phyloP scores from a whole-genome alignment of 2,888 invertebrate species.

The Adelognathus sp. region DNA sequence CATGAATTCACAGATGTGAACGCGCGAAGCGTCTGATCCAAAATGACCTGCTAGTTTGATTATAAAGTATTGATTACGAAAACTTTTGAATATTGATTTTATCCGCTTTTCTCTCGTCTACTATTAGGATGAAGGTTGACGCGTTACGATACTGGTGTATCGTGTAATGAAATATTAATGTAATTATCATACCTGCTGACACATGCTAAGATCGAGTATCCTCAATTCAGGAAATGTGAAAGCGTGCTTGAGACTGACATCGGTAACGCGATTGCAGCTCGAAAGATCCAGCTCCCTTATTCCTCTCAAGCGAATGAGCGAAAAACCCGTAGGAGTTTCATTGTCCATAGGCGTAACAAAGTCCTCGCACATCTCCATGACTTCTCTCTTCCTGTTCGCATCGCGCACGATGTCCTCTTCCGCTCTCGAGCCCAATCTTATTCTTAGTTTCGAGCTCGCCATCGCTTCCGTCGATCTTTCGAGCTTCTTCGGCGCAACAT shows the following conservation, averaged over 20 bases:
- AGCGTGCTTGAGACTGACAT: constrained; percentile 87
- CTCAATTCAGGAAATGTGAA: constrained; percentile 86
- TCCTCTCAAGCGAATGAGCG: constrained; percentile 75
- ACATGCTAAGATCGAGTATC: constrained; percentile 85
- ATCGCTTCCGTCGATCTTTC: constrained; percentile 56
- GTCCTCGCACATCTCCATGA: constrained; percentile 85
- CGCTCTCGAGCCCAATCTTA: constrained; percentile 86
- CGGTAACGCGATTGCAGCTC: constrained; percentile 88
- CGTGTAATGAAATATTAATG: neutral
- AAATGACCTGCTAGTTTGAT: too few species aligned
- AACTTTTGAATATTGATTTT: too few species aligned
- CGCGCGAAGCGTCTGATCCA: too few species aligned
- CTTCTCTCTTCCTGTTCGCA: constrained; percentile 85
- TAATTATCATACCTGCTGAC: constrained; percentile 82
- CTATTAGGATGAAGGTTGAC: too few species aligned
- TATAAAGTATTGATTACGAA: too few species aligned
- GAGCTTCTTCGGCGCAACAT: constrained; percentile 19
- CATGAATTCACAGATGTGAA: too few species aligned
- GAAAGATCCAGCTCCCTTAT: constrained; percentile 85
- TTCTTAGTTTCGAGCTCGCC: constrained; percentile 73
- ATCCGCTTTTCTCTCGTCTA: too few species aligned
- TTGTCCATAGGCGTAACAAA: constrained; percentile 67
- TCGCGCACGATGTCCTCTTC: constrained; percentile 88
- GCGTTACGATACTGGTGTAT: too few species aligned
- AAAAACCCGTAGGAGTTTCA: constrained; percentile 63